Evolutionary conservation across 2,888 invertebrate species (phyloP), one percentile per base, ranked within the genome.

Genomic region (Athalia rosae): DNA sequence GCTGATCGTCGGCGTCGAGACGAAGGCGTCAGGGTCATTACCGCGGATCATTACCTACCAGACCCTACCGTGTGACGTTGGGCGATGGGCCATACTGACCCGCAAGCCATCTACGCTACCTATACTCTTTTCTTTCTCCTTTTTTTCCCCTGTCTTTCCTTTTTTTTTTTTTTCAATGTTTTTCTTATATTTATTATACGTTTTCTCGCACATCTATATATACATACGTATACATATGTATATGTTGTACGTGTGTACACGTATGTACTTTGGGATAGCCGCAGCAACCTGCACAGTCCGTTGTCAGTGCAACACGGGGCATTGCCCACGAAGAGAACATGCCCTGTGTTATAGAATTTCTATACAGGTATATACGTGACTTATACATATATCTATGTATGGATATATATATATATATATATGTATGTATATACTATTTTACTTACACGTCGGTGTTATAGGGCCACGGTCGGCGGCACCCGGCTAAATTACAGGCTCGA

Each of bases 401-500:
- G 41, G 61, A 61, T 61, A 28, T 41, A 28, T 28, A 15, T 15
- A 15, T 11, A 64, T 4, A 13, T 13, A 0, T 58, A 58, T 58
- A 58, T 4, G 58, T 11, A 41, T 62, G 41, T 47, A n/a, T n/a
- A 47, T 47, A 64, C 58, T 58, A 9, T n/a, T 11, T n/a, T 53
- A 53, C 53, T n/a, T 7, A 6, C 53, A 11, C n/a, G 6, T n/a
- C 7, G 11, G 53, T 58, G 58, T 58, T 71, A 45, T 48, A 82
- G 79, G 83, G 81, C 80, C 83, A 84, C 84, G 86, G 85, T 85
- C 84, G 89, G 87, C 89, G 89, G 89, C 89, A 89, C 86, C 87
- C 86, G 87, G 87, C 85, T 88, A 89, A 89, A 89, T 89, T 89
- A 89, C 89, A 89, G 89, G 87, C 89, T 89, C 86, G 86, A 83